Percentiles rank a stretch among this genome's conserved stretches.
These are phyloP conservation scores for Oligia fasciuncula DNA, from an alignment of 2,888 invertebrate species.

Conservation along the genomic window DNA sequence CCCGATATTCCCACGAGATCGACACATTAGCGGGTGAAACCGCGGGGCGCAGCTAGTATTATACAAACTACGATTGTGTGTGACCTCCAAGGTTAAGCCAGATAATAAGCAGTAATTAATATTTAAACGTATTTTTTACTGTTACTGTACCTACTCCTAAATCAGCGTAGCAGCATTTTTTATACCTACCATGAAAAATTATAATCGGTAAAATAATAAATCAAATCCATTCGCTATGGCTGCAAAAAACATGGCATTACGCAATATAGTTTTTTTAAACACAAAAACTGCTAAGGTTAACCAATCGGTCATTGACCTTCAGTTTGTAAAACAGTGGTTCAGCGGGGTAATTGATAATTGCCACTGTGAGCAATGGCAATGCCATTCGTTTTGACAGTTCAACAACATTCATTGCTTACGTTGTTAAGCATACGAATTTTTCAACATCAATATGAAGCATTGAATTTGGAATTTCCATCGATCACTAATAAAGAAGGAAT, in stretches of 20 bases:
- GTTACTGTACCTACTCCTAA: neutral
- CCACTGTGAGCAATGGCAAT: neutral
- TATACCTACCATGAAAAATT: slow-evolving; percentile 13
- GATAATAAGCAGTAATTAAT: neutral
- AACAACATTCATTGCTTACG: too few relatives aligned
- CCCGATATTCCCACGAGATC: too few relatives aligned
- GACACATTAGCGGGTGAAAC: too few relatives aligned
- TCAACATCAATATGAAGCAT: too few relatives aligned
- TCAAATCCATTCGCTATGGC: slow-evolving; percentile 23
- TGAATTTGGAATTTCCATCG: too few relatives aligned
- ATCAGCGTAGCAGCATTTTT: slow-evolving; percentile 5
- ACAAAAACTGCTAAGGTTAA: neutral
- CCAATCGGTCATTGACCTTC: neutral
- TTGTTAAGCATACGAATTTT: too few relatives aligned
- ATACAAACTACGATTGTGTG: too few relatives aligned
- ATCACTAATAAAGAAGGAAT: too few relatives aligned
- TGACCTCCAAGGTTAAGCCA: too few relatives aligned
- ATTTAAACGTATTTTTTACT: neutral
- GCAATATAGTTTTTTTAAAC: slow-evolving; percentile 5
- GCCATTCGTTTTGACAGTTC: too few relatives aligned
- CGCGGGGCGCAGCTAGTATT: too few relatives aligned
- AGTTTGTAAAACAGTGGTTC: neutral
- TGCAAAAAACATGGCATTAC: slow-evolving; percentile 6
- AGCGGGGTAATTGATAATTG: too few relatives aligned
- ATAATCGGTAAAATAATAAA: slow-evolving; percentile 47